Evolutionary conservation across 92 coral and sea anemone genomes (phyloP), one percentile per base, ranked within the genome.

Genomic region (Porites lobata): DNA sequence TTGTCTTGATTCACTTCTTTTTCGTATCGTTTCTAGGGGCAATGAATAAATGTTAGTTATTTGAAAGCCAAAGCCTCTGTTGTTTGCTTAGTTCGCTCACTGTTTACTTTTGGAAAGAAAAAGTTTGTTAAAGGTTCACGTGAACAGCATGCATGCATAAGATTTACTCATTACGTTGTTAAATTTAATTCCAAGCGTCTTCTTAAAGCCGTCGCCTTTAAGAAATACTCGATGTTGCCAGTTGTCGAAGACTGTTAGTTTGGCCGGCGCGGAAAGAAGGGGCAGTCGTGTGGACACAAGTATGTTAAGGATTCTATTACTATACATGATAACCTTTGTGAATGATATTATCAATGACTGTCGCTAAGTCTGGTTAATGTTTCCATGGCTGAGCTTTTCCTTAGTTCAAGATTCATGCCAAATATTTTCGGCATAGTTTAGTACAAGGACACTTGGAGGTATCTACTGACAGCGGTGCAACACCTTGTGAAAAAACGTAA

Each of bases 101-200:
- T 83, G 21, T 83, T 83, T 83, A 26, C 69, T 61, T 82, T 71
- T 56, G 21, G 2, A 59, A 43, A 85, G 59, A 52, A 53, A 67
- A 53, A 29, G 77, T 56, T 76, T 76, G 88, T 64, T 67, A 65
- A 76, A 0, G 7, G n/a, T 50, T 51, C 93, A 90, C 93, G 93
- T 90, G 93, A 69, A 78, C 38, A 85, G 63, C 93, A 79, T 29
- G 62, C 93, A 90, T 85, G 93, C 90, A 90, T 90, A 90, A 90
- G 77, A 64, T 69, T 69, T 17, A 29, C 69, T 85, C 84, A 85
- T 85, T 85, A 85, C 15, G 4, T 38, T 11, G 29, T 73, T 56
- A 61, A 62, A 32, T 84, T 73, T 43, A 20, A 56, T 43, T 29
- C n/a, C 59, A 53, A 21, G 1, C 43, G 38, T 26, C 17, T 29